Conservation (phyloP, 2,888 invertebrate species). For the Taenaris catops region DNA sequence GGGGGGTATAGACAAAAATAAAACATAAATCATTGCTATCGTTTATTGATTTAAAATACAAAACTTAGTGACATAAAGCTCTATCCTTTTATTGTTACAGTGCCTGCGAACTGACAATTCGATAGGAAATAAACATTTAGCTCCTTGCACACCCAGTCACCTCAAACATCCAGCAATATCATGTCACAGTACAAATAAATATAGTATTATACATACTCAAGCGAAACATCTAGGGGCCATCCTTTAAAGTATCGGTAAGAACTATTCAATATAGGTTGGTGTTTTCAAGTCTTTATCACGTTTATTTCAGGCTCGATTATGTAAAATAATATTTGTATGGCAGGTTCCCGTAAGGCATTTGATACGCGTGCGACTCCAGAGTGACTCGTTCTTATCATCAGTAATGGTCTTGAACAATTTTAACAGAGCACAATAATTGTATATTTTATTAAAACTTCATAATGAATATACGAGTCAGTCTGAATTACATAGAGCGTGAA, state of each 20-base stretch:
- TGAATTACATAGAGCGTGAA: slow-evolving; percentile 17
- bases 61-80: slow-evolving; percentile 81
- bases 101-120: slow-evolving; percentile 79
- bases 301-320: slow-evolving; percentile 24
- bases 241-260: slow-evolving; percentile 47
- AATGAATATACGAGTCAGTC: slow-evolving; percentile 14
- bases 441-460: no score
- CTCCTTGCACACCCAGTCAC: slow-evolving; percentile 54
- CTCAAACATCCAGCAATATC: slow-evolving; percentile 40
- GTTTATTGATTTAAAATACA: slow-evolving; percentile 81
- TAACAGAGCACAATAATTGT: no score
- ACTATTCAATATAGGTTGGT: slow-evolving; percentile 55
- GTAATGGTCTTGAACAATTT: no score
- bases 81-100: slow-evolving; percentile 80
- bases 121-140: slow-evolving; percentile 78
- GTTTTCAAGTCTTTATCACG: slow-evolving; percentile 42
- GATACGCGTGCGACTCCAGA: slow-evolving; percentile 12
- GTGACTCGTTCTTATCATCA: slow-evolving; percentile 10
- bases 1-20: no score
- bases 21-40: slow-evolving; percentile 62
- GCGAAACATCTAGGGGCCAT: slow-evolving; percentile 65
- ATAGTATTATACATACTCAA: slow-evolving; percentile 58
- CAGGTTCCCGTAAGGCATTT: slow-evolving; percentile 20
- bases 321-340: slow-evolving; percentile 23
- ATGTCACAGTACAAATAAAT: slow-evolving; percentile 71